Conservation (phyloP, 2,113 vertebrate species). For the Fregata magnificens region DNA sequence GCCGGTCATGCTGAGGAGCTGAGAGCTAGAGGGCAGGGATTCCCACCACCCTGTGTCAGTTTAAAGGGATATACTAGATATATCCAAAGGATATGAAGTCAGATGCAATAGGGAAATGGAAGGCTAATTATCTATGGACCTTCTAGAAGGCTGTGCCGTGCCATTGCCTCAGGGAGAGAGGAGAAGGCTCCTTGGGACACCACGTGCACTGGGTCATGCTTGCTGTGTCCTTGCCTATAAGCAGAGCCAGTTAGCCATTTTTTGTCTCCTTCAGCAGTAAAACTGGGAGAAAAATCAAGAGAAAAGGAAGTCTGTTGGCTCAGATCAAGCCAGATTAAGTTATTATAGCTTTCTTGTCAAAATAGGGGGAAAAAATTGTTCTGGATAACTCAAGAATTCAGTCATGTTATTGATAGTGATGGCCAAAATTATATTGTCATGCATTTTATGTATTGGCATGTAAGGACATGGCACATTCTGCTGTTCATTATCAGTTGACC, state of each 20-base stretch:
- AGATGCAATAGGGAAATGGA: background rate
- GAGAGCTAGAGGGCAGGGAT: background rate
- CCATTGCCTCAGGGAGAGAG: background rate
- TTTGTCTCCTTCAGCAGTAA: background rate
- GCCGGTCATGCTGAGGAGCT: background rate
- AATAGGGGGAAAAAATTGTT: background rate
- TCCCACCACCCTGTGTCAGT: background rate
- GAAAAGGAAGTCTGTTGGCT: background rate
- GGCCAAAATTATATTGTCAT: background rate
- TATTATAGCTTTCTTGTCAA: background rate
- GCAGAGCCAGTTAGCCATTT: background rate
- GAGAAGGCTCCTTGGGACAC: background rate
- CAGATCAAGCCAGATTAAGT: background rate
- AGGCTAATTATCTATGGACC: background rate
- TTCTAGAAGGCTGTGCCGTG: background rate
- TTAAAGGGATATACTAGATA: background rate
- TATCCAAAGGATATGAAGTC: background rate
- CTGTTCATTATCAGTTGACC: background rate
- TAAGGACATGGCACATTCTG: background rate
- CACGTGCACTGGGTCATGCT: rapidly evolving
- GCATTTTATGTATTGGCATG: background rate
- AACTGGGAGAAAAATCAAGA: background rate
- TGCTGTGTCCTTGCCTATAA: background rate
- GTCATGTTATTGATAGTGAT: background rate
- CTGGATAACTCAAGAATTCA: background rate